Conservation (phyloP, 1,140 invertebrate species). For the Chlorops oryzae region DNA sequence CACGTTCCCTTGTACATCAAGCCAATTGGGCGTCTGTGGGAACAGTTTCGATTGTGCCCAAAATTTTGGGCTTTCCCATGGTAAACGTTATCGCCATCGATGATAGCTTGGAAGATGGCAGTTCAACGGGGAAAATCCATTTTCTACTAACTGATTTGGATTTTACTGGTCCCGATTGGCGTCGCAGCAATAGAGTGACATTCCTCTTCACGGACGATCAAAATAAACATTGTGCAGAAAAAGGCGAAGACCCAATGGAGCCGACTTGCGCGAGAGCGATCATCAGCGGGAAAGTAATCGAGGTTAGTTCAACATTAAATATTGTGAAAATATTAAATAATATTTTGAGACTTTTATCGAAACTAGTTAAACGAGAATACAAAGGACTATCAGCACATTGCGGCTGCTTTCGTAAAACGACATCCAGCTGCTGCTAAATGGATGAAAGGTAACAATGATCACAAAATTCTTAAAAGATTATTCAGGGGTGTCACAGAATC, state of each 20-base stretch:
- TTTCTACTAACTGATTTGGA: conserved; percentile 72
- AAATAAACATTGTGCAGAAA: conserved; percentile 57
- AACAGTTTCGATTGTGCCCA: conserved; percentile 60
- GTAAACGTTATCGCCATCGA: conserved; percentile 67
- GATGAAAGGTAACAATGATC: conserved; percentile 54
- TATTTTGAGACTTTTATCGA: conserved; percentile 6
- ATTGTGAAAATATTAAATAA: not conserved
- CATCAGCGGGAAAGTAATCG: conserved; percentile 62
- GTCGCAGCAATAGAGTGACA: conserved; percentile 57
- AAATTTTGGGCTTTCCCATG: conserved; percentile 64
- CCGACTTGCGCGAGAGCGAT: conserved; percentile 70
- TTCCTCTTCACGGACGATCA: conserved; percentile 64
- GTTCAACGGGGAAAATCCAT: conserved; percentile 70
- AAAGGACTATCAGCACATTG: conserved; percentile 56
- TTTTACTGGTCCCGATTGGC: conserved; percentile 64
- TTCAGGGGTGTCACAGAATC: no score
- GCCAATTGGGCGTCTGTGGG: conserved; percentile 69
- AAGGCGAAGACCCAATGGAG: conserved; percentile 69
- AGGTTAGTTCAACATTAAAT: conserved; percentile 49
- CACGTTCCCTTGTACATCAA: conserved; percentile 48
- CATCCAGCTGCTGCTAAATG: conserved; percentile 65
- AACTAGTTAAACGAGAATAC: conserved; percentile 54
- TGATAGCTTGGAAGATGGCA: conserved; percentile 58
- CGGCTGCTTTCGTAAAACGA: conserved; percentile 58
- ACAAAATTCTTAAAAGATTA: no score